Evolutionary conservation across 2,113 vertebrate genomes (phyloP).

Genomic region (Stictonetta naevosa): DNA sequence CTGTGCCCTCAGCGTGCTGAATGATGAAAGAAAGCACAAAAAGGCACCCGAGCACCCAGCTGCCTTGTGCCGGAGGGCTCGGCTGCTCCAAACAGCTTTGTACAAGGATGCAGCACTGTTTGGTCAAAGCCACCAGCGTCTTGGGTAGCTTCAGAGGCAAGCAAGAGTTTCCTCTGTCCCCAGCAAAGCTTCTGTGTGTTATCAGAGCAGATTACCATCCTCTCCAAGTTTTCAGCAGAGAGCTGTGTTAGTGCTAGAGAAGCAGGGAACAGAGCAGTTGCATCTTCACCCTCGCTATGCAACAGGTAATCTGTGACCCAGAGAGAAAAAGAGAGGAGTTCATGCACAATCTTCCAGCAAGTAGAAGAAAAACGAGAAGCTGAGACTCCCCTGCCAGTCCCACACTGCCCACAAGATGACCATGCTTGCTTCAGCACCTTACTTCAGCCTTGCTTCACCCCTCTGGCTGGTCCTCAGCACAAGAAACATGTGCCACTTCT

Average conservation of each 20-base stretch:
- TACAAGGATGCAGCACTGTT: not conserved
- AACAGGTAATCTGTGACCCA: not conserved
- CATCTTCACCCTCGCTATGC: not conserved
- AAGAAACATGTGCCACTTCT: not conserved
- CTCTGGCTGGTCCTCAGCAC: not conserved
- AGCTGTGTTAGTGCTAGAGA: not conserved
- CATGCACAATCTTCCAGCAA: not conserved
- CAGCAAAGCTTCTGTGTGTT: not conserved
- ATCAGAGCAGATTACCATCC: too few relatives aligned
- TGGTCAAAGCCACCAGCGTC: not conserved
- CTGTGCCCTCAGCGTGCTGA: not conserved
- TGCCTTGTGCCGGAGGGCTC: not conserved
- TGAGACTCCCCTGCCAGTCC: not conserved
- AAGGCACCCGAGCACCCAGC: not conserved
- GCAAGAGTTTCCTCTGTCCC: not conserved
- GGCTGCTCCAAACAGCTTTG: not conserved
- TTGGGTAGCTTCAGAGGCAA: not conserved
- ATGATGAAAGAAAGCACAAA: not conserved
- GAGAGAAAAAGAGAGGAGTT: not conserved
- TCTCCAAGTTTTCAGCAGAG: not conserved
- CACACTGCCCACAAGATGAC: not conserved
- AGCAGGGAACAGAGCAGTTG: not conserved
- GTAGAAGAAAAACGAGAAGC: not conserved
- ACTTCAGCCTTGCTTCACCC: too few relatives aligned
- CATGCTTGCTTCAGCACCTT: not conserved